These are phyloP conservation scores for Cydia splendana DNA, from an alignment of 1,140 invertebrate genomes.

Conservation along the genomic window DNA sequence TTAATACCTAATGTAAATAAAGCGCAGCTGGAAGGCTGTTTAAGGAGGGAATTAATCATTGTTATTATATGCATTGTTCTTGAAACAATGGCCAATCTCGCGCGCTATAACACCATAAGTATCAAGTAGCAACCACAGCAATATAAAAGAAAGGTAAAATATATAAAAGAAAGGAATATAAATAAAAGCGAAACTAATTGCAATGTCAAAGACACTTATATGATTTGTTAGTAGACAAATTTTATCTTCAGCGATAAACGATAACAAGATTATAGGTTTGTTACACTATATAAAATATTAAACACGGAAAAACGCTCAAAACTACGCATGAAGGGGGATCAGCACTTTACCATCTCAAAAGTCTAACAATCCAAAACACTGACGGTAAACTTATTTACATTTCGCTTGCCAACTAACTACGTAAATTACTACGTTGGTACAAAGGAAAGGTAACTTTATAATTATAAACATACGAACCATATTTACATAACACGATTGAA, in stretches of 20 bases:
- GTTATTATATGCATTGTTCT: slow-evolving; percentile 21
- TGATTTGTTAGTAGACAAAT: not conserved
- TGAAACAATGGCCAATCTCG: slow-evolving; percentile 5
- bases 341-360: not conserved
- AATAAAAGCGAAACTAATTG: not conserved
- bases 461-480: not conserved
- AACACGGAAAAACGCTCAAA: too few relatives aligned
- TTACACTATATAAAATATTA: too few relatives aligned
- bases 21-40: not conserved
- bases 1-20: slow-evolving; percentile 9
- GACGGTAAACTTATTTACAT: slow-evolving; percentile 5
- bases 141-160: not conserved
- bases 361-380: not conserved
- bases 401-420: not conserved
- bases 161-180: not conserved
- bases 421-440: not conserved
- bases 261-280: too few relatives aligned
- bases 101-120: slow-evolving; percentile 13
- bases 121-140: slow-evolving; percentile 4
- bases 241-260: not conserved
- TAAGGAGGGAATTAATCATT: slow-evolving; percentile 11
- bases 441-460: not conserved
- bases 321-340: not conserved
- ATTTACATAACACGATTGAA: slow-evolving; percentile 9
- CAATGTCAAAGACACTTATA: not conserved